A percentile compares a stretch with the other conserved stretches of the same genome.
phyloP scores from a whole-genome alignment of 2,888 invertebrate genomes.

The Sinhomidia bicolor region DNA sequence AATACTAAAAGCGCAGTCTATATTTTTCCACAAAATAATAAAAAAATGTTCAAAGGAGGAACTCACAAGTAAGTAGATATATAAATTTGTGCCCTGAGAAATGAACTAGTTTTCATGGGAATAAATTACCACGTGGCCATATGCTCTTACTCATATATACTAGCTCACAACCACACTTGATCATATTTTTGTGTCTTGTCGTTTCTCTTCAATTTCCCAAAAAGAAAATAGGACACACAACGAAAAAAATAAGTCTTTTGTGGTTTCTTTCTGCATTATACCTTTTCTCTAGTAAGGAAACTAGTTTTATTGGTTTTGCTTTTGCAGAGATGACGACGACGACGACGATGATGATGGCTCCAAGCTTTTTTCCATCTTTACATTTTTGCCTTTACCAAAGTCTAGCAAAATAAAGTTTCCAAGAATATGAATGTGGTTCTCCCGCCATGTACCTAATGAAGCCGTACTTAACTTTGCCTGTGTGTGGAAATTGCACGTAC shows the following conservation, averaged over 20 bases:
- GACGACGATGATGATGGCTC: slow-evolving; percentile 29
- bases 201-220: neutral
- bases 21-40: too few species aligned
- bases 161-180: neutral
- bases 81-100: too few species aligned
- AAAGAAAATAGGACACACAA: neutral
- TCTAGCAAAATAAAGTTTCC: too few species aligned
- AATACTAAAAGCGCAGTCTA: too few species aligned
- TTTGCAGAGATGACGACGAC: too few species aligned
- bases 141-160: neutral
- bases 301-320: slow-evolving; percentile 42
- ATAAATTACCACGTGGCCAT: slow-evolving; percentile 26
- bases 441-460: too few species aligned
- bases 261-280: neutral
- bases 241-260: neutral
- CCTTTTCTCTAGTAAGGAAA: neutral
- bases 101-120: slow-evolving; percentile 9
- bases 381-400: too few species aligned
- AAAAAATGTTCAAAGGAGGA: too few species aligned
- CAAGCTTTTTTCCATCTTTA: neutral
- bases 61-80: too few species aligned
- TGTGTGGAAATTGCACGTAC: too few species aligned
- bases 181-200: neutral
- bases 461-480: too few species aligned
- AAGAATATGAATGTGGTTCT: too few species aligned